Conservation (phyloP, 2,797 vertebrate species). For the Chelon auratus region DNA sequence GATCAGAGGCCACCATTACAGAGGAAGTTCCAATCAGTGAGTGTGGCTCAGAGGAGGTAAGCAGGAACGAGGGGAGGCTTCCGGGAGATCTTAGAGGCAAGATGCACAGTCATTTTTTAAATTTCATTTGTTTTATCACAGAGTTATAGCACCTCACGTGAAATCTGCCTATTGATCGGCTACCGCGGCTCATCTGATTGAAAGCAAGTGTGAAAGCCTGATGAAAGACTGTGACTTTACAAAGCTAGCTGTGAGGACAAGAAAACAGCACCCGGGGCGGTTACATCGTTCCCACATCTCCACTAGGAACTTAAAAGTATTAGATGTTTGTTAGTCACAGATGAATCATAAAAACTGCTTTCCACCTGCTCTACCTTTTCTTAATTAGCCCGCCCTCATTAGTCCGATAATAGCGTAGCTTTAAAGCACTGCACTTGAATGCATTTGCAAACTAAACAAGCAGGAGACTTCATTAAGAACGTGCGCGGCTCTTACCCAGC, state of each 20-base stretch:
- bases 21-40: conserved; percentile 54
- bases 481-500: conserved; percentile 1
- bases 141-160: conserved; percentile 29
- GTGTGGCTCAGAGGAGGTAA: conserved; percentile 47
- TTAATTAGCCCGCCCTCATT: conserved; percentile 27
- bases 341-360: conserved; percentile 25
- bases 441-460: conserved; percentile 16
- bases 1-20: conserved; percentile 54
- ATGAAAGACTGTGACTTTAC: conserved; percentile 34
- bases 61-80: conserved; percentile 15
- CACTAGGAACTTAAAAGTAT: conserved; percentile 23
- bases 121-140: neutral
- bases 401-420: conserved; percentile 11
- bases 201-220: conserved; percentile 22
- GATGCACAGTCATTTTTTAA: conserved; percentile 8
- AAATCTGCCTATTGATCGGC: conserved; percentile 52
- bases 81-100: conserved; percentile 21
- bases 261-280: conserved; percentile 10
- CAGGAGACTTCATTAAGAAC: conserved; percentile 12
- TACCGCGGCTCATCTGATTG: conserved; percentile 29
- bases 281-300: conserved; percentile 14
- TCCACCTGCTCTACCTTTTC: neutral
- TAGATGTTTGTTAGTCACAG: conserved; percentile 17
- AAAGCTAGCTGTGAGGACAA: neutral
- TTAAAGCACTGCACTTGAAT: conserved; percentile 13